Percentiles rank a stretch among this genome's conserved stretches.
These are phyloP conservation scores for Piezodorus guildinii DNA, from an alignment of 1,140 invertebrate species.

Conservation along the genomic window DNA sequence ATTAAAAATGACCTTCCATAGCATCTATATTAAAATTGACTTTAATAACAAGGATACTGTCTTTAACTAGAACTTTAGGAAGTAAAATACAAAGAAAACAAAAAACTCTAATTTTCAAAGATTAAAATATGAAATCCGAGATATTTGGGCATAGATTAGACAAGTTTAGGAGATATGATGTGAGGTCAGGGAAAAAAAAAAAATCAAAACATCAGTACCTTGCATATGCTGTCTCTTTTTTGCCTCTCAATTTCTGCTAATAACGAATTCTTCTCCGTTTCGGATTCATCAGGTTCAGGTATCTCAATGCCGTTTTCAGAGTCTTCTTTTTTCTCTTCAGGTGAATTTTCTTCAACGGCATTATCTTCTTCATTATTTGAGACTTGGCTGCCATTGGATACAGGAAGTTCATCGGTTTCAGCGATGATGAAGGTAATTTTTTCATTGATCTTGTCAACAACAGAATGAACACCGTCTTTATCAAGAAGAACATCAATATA, in stretches of 20 bases:
- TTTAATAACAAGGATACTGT: too few species aligned
- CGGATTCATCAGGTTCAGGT: constrained; percentile 31
- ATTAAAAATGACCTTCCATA: too few species aligned
- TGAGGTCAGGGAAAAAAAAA: too few species aligned
- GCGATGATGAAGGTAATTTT: constrained; percentile 52
- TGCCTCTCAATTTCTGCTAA: constrained; percentile 60
- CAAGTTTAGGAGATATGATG: too few species aligned
- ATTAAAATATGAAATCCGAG: too few species aligned
- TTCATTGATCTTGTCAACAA: constrained; percentile 45
- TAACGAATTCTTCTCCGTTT: constrained; percentile 26
- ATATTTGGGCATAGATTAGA: too few species aligned
- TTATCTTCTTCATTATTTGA: background rate
- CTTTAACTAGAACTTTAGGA: too few species aligned
- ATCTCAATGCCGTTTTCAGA: constrained; percentile 43
- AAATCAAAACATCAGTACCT: constrained; percentile 40
- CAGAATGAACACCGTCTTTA: constrained; percentile 41
- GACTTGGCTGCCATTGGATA: constrained; percentile 32
- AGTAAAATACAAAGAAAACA: too few species aligned
- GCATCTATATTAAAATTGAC: too few species aligned
- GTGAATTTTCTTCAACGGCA: constrained; percentile 22
- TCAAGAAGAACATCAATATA: constrained; percentile 50
- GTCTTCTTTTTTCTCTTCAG: constrained; percentile 21
- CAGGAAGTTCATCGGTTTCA: constrained; percentile 46
- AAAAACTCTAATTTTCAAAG: too few species aligned
- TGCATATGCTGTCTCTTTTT: constrained; percentile 60